A percentile compares a stretch with the other conserved stretches of the same genome.
These are phyloP conservation scores for Galago senegalensis DNA, from an alignment of 2,797 vertebrate genomes.

Conservation along the genomic window DNA sequence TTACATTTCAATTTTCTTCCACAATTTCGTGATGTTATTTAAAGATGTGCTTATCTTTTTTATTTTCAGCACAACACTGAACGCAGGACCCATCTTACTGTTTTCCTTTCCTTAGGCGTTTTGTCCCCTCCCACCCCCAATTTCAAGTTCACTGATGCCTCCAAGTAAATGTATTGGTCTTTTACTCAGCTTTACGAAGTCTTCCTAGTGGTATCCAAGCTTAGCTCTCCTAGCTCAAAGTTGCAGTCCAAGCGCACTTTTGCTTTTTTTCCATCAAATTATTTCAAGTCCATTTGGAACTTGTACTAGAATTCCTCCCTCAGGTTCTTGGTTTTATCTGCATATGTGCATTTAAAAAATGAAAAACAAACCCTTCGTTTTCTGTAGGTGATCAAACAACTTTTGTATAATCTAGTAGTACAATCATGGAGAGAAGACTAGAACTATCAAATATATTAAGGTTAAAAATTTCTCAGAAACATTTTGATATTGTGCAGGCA, in stretches of 20 bases:
- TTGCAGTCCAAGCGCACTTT: background rate
- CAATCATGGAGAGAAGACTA: background rate
- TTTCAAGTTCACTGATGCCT: background rate
- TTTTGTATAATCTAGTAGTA: background rate
- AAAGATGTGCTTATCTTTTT: background rate
- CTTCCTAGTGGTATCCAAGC: background rate
- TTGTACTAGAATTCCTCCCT: constrained; percentile 39
- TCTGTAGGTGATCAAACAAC: background rate
- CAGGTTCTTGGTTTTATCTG: background rate
- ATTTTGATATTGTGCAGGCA: background rate
- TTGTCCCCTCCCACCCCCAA: background rate
- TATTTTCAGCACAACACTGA: too few species aligned
- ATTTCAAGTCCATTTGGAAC: background rate
- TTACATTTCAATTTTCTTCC: background rate
- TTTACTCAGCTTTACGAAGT: background rate
- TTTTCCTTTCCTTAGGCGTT: background rate
- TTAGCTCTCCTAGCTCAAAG: background rate
- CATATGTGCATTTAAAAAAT: background rate
- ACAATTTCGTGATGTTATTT: background rate
- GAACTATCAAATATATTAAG: background rate
- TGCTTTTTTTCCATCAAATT: background rate
- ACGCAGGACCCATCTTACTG: background rate
- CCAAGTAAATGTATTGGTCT: background rate
- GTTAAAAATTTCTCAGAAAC: background rate
- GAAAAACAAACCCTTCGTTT: background rate